Evolutionary conservation across 2,888 invertebrate species (phyloP).

Genomic region (Synanthedon formicaeformis): DNA sequence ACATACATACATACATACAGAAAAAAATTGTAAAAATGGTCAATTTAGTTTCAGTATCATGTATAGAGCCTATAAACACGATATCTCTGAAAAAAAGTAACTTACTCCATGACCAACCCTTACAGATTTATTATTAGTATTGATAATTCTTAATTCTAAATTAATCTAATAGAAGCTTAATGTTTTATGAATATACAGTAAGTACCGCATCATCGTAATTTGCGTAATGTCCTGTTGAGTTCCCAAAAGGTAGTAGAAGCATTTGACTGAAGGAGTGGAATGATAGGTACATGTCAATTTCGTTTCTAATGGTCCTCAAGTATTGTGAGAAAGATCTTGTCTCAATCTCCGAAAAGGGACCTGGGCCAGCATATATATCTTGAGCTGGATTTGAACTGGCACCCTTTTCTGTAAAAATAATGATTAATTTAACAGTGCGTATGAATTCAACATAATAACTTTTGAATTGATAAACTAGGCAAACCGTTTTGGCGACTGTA

Average conservation of each 20-base stretch:
- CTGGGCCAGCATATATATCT: slow-evolving; percentile 61
- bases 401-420: slow-evolving; percentile 32
- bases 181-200: slow-evolving; percentile 4
- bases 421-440: neutral
- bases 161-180: neutral
- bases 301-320: slow-evolving; percentile 22
- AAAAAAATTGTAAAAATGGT: too few relatives aligned
- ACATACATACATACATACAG: too few relatives aligned
- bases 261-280: slow-evolving; percentile 80
- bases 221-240: slow-evolving; percentile 25
- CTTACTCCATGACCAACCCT: too few relatives aligned
- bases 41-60: too few relatives aligned
- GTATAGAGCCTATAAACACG: too few relatives aligned
- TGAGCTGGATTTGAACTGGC: slow-evolving; percentile 43
- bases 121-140: too few relatives aligned
- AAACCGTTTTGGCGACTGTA: too few relatives aligned
- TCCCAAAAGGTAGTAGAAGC: slow-evolving; percentile 72
- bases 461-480: too few relatives aligned
- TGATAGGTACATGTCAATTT: slow-evolving; percentile 57
- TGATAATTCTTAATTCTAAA: too few relatives aligned
- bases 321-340: slow-evolving; percentile 35
- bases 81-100: too few relatives aligned
- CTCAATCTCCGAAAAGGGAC: slow-evolving; percentile 70
- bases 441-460: neutral
- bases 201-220: slow-evolving; percentile 38